Base-by-base conservation (phyloP, 1,140 invertebrate genomes). In the Asobara japonica region DNA sequence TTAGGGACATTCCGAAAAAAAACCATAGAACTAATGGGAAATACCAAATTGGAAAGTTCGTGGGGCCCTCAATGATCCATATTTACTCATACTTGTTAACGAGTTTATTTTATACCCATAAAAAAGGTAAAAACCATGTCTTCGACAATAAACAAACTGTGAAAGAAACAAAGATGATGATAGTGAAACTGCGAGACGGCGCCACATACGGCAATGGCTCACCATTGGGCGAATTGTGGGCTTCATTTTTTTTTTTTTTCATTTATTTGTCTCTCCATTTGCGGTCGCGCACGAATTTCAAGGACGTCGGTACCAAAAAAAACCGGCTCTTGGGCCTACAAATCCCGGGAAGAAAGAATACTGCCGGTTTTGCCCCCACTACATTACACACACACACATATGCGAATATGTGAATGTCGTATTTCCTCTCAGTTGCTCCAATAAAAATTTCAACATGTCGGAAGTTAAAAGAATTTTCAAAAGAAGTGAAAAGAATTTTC, bases 201-300 rank as follows among this genome's bases (percentile, higher is more conserved):
- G 79, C 77, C 80, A 78, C 69, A 74, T 70, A 70, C 72, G 72
- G 69, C 56, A 38, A 71, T 22, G 41, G 41, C 41, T 16, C 11
- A 45, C 41, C 41, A 45, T 45, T 16, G 41, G 18, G 41, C n/a
- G 7, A 45, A 38, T 38, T 16, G 41, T 45, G 41, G 41, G 41
- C 41, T 16, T 45, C 13, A 16, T 16, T 16, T 5, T 38, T 38
- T 16, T 45, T 45, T 45, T 45, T 45, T 45, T 45, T 18, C 20
- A 56, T 56, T 65, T 69, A 78, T 83, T 84, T 83, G 82, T 83
- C 85, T 80, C 77, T 76, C 78, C 81, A 83, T 82, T 81, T n/a
- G 51, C 66, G 30, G 41, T 83, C 80, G 65, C 64, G 41, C 72
- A 85, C 83, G 83, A 86, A 85, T 84, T 84, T 86, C 85, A 86